A percentile compares a stretch with the other conserved stretches of the same genome.
Evolutionary conservation across 2,888 invertebrate species (phyloP).

Genomic region (Aleiodes testaceus): DNA sequence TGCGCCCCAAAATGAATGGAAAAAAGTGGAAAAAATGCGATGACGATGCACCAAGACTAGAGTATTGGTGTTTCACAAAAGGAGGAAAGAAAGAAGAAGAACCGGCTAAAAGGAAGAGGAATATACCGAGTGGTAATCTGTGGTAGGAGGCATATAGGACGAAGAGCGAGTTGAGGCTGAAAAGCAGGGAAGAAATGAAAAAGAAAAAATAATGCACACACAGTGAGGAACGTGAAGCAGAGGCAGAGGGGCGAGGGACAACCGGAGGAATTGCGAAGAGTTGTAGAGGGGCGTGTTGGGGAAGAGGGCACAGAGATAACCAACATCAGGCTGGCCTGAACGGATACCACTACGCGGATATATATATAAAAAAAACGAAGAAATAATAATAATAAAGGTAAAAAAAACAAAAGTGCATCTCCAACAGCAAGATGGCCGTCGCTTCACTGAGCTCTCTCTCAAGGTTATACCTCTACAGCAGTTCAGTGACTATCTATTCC

Average conservation of each 20-base stretch:
- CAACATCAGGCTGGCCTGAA: constrained; percentile 37
- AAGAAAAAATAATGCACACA: constrained; percentile 47
- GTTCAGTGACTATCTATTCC: constrained; percentile 54
- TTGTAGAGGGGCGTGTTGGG: constrained; percentile 37
- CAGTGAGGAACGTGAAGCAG: constrained; percentile 11
- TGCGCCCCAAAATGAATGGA: neutral
- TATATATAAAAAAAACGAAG: constrained; percentile 42
- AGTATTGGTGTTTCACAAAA: constrained; percentile 38
- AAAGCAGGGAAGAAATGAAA: constrained; percentile 45
- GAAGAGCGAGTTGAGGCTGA: constrained; percentile 62
- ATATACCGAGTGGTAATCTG: constrained; percentile 58
- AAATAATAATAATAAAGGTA: constrained; percentile 66
- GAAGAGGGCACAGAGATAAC: constrained; percentile 30
- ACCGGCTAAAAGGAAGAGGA: constrained; percentile 48
- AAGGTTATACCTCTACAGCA: constrained; percentile 62
- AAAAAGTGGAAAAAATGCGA: constrained; percentile 31
- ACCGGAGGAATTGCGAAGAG: constrained; percentile 39
- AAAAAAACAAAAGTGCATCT: constrained; percentile 69
- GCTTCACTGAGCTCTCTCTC: constrained; percentile 64
- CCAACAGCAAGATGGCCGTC: constrained; percentile 68
- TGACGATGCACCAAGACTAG: constrained; percentile 37
- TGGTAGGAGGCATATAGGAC: constrained; percentile 71
- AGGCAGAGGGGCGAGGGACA: constrained; percentile 41
- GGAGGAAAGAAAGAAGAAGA: constrained; percentile 55
- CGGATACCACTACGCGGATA: constrained; percentile 41